These are phyloP conservation scores for Macrostomum lignano DNA, from an alignment of 1,140 invertebrate species.

Conservation along the genomic window DNA sequence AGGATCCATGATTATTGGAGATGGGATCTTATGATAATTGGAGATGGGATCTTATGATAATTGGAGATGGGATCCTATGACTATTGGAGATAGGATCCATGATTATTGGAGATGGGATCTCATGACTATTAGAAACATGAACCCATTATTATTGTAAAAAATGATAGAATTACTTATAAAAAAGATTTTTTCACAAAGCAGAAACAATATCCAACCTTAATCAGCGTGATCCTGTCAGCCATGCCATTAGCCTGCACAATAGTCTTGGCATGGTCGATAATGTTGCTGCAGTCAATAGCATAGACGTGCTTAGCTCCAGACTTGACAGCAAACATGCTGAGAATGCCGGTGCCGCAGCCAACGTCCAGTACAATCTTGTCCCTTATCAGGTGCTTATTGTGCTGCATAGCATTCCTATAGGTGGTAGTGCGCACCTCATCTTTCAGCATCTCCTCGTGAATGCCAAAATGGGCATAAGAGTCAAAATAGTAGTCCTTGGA, in stretches of 20 bases:
- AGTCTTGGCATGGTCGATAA: not conserved
- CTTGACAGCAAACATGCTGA: slow-evolving; percentile 98
- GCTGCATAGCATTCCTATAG: slow-evolving; percentile 91
- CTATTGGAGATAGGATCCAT: too few relatives aligned
- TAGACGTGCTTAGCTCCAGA: slow-evolving; percentile 67
- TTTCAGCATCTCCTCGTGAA: slow-evolving; percentile 99
- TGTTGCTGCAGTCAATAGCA: not conserved
- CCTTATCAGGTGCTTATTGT: slow-evolving; percentile 62
- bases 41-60: too few relatives aligned
- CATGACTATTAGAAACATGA: too few relatives aligned
- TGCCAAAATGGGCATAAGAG: slow-evolving; percentile 95
- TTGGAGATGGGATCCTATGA: too few relatives aligned
- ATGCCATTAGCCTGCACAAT: not conserved
- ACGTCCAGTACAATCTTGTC: slow-evolving; percentile 79
- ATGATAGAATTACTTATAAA: too few relatives aligned
- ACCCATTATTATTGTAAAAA: too few relatives aligned
- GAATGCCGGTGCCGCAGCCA: slow-evolving; percentile 94
- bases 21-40: too few relatives aligned
- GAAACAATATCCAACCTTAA: too few relatives aligned
- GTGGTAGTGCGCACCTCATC: slow-evolving; percentile 91
- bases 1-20: too few relatives aligned
- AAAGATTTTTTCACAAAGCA: too few relatives aligned
- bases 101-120: too few relatives aligned
- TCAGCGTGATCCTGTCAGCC: too few relatives aligned
- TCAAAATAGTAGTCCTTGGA: slow-evolving; percentile 65